Base-by-base conservation (phyloP, 2,888 invertebrate genomes). In the Erynnis tages region DNA sequence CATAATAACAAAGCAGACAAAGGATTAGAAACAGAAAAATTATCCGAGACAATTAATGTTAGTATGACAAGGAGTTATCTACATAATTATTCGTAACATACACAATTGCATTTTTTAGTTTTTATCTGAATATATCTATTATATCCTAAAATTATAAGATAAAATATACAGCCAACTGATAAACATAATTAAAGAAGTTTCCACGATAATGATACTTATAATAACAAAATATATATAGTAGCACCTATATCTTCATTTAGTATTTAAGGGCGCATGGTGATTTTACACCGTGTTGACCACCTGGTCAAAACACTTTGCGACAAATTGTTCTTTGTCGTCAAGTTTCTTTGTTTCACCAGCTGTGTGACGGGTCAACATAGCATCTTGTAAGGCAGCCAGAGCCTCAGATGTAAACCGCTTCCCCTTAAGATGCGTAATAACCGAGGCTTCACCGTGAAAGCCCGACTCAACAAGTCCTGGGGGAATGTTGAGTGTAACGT, bases 381-480 rank as follows among this genome's bases (percentile, higher is more conserved):
- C 90, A 29, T 89, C 82, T 61, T 94, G 91, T 14, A 94, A 85
- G 8, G 90, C 91, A 34, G 83, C 86, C 6, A 93, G 82, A 5
- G 93, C 91, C 70, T 92, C 91, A 11, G 92, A 91, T 0, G 92
- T 91, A 73, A 94, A 94, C 66, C 90, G 89, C 57, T 92, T 91
- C 10, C 94, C 94, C 67, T 92, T 92, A 5, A 94, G 82, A 58
- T 91, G 91, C 2, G 92, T 93, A 41, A 94, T 90, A 2, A 93
- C 92, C 21, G 92, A 92, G 0, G 93, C 93, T 65, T 93, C 92
- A 4, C 92, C 92, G 57, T 90, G 90, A 67, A 92, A 92, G 7
- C 92, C 92, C 2, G 88, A 90, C 23, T 91, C 86, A 3, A 91
- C 82, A 29, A 93, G 74, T 2, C 92, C 92, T 0, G 91, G 90